phyloP scores from a whole-genome alignment of 2,888 invertebrate genomes.

The Epinotia nisella region DNA sequence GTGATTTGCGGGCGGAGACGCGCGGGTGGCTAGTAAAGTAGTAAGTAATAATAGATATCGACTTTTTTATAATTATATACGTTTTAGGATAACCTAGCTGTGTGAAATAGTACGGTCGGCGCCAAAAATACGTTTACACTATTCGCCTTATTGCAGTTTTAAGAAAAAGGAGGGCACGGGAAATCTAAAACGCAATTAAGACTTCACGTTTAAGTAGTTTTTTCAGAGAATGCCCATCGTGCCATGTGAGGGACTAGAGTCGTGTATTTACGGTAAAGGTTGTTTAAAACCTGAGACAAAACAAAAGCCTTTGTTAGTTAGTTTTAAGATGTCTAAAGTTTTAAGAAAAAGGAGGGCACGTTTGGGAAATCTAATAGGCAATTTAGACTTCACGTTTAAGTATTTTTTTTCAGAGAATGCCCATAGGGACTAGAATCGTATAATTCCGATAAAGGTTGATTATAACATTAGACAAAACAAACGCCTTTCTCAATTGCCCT shows the following conservation, averaged over 20 bases:
- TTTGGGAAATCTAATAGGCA: constrained; percentile 14
- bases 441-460: neutral
- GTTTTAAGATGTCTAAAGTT: neutral
- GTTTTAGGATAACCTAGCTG: no score
- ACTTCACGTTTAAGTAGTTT: neutral
- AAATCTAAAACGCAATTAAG: constrained; percentile 16
- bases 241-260: no score
- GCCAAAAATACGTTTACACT: no score
- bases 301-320: neutral
- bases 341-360: neutral
- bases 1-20: no score
- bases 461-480: neutral
- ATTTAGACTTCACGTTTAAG: constrained; percentile 10
- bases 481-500: neutral
- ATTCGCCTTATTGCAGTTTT: no score
- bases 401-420: neutral
- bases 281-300: neutral
- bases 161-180: neutral
- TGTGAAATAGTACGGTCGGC: no score
- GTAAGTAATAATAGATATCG: no score
- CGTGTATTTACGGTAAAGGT: neutral
- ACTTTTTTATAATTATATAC: no score
- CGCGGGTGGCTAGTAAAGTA: no score
- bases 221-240: no score
- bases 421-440: no score